Percentiles rank a stretch among this genome's conserved stretches.
phyloP scores from a whole-genome alignment of 2,888 invertebrate genomes.

The Cephus pygmeus region DNA sequence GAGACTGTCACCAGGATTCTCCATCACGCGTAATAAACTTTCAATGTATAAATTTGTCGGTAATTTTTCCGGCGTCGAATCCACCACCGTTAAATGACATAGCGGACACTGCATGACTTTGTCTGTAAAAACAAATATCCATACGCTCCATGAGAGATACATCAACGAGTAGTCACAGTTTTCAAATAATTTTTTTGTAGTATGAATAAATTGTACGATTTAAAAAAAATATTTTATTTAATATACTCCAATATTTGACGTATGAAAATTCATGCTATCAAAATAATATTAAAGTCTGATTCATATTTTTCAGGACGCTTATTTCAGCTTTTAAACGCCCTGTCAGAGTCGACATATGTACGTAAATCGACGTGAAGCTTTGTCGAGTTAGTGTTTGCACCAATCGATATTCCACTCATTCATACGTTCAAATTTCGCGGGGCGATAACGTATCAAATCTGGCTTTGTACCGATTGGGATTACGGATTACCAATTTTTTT shows the following conservation, averaged over 20 bases:
- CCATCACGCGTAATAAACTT: conserved; percentile 70
- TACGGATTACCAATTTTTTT: conserved; percentile 6
- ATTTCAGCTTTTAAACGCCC: background rate
- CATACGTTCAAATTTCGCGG: background rate
- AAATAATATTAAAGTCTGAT: background rate
- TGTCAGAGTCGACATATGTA: background rate
- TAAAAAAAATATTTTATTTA: too few relatives aligned
- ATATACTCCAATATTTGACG: background rate
- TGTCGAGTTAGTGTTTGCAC: background rate
- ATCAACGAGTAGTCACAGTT: background rate
- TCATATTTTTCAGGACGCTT: background rate
- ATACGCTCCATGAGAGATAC: background rate
- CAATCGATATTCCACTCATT: background rate
- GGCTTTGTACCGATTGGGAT: background rate
- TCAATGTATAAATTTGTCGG: conserved; percentile 78
- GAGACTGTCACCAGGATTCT: conserved; percentile 43
- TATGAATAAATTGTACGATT: too few relatives aligned
- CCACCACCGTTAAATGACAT: conserved; percentile 69
- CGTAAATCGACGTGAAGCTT: background rate
- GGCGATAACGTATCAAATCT: background rate
- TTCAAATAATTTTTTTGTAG: background rate
- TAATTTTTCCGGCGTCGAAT: conserved; percentile 68
- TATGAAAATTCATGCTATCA: background rate
- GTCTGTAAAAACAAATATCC: conserved; percentile 7
- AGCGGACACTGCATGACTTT: conserved; percentile 69